phyloP scores from a whole-genome alignment of 2,113 vertebrate species.

The Vanacampus margaritifer region DNA sequence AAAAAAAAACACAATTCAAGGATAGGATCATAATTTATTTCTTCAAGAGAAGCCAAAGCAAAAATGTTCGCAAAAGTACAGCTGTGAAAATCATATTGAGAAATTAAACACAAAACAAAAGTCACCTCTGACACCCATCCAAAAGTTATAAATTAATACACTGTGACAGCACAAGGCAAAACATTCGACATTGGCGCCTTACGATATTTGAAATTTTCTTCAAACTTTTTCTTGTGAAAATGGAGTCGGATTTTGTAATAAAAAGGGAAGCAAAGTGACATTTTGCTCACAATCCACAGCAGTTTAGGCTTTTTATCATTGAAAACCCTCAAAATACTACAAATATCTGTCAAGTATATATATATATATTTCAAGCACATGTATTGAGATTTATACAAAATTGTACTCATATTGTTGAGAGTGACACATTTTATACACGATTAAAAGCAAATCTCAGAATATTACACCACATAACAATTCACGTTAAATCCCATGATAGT shows the following conservation, averaged over 20 bases:
- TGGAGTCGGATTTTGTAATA: not conserved
- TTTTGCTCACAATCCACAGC: not conserved
- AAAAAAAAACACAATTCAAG: not conserved
- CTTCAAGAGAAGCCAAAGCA: conserved; percentile 31
- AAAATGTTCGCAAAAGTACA: conserved; percentile 12
- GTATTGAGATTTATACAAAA: not conserved
- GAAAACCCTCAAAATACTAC: not conserved
- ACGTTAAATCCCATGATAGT: not conserved
- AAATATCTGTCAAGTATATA: not conserved
- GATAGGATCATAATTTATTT: conserved; percentile 41
- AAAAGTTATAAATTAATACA: conserved; percentile 32
- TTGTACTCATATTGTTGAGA: not conserved
- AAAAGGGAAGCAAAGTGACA: not conserved
- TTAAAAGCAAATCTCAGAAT: not conserved
- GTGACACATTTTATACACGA: not conserved
- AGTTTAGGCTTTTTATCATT: not conserved
- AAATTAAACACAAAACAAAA: conserved; percentile 16
- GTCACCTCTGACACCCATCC: conserved; percentile 11
- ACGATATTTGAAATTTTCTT: not conserved
- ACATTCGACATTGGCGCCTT: not conserved
- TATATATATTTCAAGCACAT: not conserved
- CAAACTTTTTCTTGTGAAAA: not conserved
- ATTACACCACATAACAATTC: not conserved
- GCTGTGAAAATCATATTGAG: conserved; percentile 18
- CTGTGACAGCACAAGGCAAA: conserved; percentile 2